Percentiles rank a stretch among this genome's conserved stretches.
phyloP scores from a whole-genome alignment of 2,113 vertebrate genomes.

The Tetrax tetrax region DNA sequence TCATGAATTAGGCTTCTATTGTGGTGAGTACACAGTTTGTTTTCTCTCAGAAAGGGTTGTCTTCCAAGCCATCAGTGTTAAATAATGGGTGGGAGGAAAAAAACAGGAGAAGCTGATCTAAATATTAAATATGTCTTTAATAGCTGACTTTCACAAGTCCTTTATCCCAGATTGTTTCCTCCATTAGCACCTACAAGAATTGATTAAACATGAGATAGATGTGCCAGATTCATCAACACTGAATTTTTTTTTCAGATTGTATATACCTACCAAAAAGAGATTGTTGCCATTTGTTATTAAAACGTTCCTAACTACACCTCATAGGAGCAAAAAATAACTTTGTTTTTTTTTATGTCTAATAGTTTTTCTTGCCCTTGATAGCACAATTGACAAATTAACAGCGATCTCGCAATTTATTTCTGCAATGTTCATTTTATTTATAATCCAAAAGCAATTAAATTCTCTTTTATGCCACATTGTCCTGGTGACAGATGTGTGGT shows the following conservation, averaged over 20 bases:
- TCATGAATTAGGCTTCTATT: neutral
- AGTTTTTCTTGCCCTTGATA: slow-evolving; percentile 75
- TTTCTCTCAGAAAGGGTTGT: neutral
- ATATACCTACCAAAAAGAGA: slow-evolving; percentile 45
- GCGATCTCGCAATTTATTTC: slow-evolving; percentile 73
- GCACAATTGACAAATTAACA: slow-evolving; percentile 67
- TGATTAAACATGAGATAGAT: slow-evolving; percentile 71
- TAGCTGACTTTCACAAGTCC: slow-evolving; percentile 75
- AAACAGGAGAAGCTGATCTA: slow-evolving; percentile 24
- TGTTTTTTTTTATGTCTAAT: slow-evolving; percentile 1
- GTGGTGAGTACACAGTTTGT: neutral
- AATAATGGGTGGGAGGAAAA: neutral
- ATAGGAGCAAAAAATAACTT: slow-evolving; percentile 61
- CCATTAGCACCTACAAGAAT: slow-evolving; percentile 63
- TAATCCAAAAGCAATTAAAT: slow-evolving; percentile 80
- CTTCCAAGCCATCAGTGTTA: neutral
- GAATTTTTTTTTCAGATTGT: slow-evolving; percentile 41
- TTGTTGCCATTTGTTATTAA: slow-evolving; percentile 73
- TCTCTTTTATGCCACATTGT: slow-evolving; percentile 76
- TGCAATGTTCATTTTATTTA: slow-evolving; percentile 75
- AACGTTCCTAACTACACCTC: slow-evolving; percentile 31
- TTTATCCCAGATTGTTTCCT: slow-evolving; percentile 62
- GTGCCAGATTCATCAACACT: slow-evolving; percentile 64
- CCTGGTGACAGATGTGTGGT: slow-evolving; percentile 77
- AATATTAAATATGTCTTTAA: slow-evolving; percentile 47